Evolutionary conservation across 2,888 invertebrate genomes (phyloP), one percentile per base, ranked within the genome.

Genomic region (Cremastinae sp.): DNA sequence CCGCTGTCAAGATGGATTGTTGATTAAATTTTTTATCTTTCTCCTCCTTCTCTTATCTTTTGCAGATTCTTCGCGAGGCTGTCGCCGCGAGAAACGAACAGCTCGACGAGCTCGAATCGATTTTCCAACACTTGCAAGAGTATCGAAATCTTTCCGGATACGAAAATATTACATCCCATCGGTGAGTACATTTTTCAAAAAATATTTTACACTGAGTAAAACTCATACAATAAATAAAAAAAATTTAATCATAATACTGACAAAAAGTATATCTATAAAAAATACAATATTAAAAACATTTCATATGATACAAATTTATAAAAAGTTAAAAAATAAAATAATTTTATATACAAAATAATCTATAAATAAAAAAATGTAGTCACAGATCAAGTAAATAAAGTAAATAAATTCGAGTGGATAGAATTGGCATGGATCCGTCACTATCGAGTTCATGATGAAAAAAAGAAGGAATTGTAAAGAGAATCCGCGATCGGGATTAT

Each of bases 51-150:
- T n/a, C n/a, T n/a, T n/a, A n/a, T n/a, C n/a, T n/a, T 22, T n/a
- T n/a, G 8, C 79, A 84, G 83, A 71, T 84, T 75, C 83, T 93
- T 59, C 88, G 90, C 80, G 90, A 90, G 83, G 90, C 91, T 76
- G 91, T 92, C 0, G 86, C 89, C 53, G 89, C 89, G 45, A 91
- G 96, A 74, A 91, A 93, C 82, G 90, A 90, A 51, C 95, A 96
- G 87, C 89, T 97, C 64, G 88, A 92, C 22, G 93, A 94, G 81
- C 90, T 96, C 45, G 93, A 94, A 85, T 88, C 87, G 5, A 90
- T 95, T 70, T 96, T 96, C 85, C 91, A 91, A 78, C 91, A 94
- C 89, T 90, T 96, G 78, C 92, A 94, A 81, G 90, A 92, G 79
- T 85, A 93, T 82, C 91, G 93, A n/a, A 91, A 87, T 80, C 89